These are phyloP conservation scores for Peromyscus polionotus DNA, from an alignment of 2,113 vertebrate species.

Conservation along the genomic window DNA sequence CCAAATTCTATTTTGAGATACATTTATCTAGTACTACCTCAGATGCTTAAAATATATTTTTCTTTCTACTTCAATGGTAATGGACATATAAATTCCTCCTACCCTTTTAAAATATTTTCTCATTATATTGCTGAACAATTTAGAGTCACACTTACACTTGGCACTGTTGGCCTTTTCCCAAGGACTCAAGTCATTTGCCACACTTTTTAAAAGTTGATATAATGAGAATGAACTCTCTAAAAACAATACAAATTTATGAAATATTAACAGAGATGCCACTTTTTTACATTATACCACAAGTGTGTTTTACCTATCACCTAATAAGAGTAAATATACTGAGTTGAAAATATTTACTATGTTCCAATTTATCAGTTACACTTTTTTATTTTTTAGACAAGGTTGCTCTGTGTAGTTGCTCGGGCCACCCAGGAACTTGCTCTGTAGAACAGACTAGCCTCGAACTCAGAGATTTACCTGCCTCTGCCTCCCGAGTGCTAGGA, in stretches of 20 bases:
- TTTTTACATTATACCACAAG: slow-evolving; percentile 27
- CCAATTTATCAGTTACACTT: neutral
- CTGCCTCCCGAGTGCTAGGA: neutral
- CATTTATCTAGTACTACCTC: neutral
- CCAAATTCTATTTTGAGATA: slow-evolving; percentile 12
- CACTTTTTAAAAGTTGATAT: neutral
- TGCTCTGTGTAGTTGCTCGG: neutral
- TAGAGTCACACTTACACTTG: neutral
- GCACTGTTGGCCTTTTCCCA: neutral
- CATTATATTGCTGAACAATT: neutral
- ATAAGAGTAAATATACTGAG: slow-evolving; percentile 1
- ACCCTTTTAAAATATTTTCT: slow-evolving; percentile 47
- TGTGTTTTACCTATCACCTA: neutral
- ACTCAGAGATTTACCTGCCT: neutral
- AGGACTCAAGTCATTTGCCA: slow-evolving; percentile 12
- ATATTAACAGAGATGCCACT: slow-evolving; percentile 28
- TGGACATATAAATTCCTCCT: neutral
- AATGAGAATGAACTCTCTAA: neutral
- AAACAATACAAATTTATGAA: neutral
- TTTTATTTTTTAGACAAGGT: neutral
- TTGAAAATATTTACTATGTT: slow-evolving; percentile 49
- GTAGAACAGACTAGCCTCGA: neutral
- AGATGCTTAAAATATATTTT: slow-evolving; percentile 31
- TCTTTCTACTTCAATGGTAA: neutral
- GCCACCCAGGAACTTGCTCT: neutral